Evolutionary conservation across 2,797 vertebrate genomes (phyloP).

Genomic region (Knipowitschia caucasica): DNA sequence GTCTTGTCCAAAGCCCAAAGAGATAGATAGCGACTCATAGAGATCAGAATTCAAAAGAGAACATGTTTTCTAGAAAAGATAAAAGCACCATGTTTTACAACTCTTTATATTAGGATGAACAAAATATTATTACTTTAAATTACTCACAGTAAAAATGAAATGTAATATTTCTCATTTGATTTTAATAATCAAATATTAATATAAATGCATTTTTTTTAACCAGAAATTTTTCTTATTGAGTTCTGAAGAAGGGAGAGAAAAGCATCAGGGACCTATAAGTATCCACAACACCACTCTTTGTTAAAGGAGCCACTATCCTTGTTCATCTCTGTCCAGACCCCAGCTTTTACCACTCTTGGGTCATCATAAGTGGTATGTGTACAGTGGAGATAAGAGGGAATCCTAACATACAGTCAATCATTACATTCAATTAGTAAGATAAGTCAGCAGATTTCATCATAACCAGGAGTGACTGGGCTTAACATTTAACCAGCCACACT

Average conservation of each 20-base stretch:
- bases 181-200: no score
- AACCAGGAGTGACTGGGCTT: conserved; percentile 19
- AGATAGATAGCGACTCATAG: no score
- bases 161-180: no score
- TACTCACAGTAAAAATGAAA: no score
- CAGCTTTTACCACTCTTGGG: no score
- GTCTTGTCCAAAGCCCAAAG: no score
- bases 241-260: conserved; percentile 14
- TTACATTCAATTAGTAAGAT: conserved; percentile 13
- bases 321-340: conserved; percentile 10
- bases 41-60: no score
- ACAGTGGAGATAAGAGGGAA: conserved; percentile 3
- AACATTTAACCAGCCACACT: conserved; percentile 15
- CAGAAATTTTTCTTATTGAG: no score
- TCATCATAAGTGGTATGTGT: conserved; percentile 33
- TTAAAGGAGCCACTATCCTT: conserved; percentile 13
- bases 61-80: no score
- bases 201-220: conserved; percentile 24
- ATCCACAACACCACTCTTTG: not conserved
- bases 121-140: no score
- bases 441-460: conserved; percentile 12
- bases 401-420: conserved; percentile 20
- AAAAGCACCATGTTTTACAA: no score
- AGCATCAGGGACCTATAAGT: not conserved
- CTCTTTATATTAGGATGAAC: no score